Evolutionary conservation across 2,888 invertebrate species (phyloP).

Genomic region (Mellilla xanthometata): DNA sequence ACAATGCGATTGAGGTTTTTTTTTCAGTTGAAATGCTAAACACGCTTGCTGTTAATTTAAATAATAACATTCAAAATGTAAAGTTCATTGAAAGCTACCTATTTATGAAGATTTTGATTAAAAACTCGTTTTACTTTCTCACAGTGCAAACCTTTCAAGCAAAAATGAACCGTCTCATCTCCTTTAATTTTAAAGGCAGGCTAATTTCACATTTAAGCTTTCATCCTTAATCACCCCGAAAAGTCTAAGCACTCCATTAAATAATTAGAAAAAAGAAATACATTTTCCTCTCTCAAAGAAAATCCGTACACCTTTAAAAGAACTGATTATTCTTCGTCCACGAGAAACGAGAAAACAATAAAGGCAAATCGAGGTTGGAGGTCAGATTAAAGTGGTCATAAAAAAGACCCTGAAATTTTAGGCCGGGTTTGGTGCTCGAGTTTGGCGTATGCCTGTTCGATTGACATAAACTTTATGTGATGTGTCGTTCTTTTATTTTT

Average conservation of each 20-base stretch:
- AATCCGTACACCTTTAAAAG: constrained; percentile 20
- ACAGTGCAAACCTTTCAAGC: too few relatives aligned
- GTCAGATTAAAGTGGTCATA: constrained; percentile 32
- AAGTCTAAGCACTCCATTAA: constrained; percentile 15
- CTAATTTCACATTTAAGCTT: constrained; percentile 1
- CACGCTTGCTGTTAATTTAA: too few relatives aligned
- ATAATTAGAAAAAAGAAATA: constrained; percentile 16
- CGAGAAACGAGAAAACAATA: constrained; percentile 32
- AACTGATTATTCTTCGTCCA: constrained; percentile 28
- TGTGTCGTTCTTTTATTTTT: too few relatives aligned
- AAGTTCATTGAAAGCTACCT: too few relatives aligned
- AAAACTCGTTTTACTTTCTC: too few relatives aligned
- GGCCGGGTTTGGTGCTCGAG: background rate
- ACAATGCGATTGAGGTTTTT: too few relatives aligned
- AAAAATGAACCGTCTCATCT: too few relatives aligned
- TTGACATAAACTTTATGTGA: too few relatives aligned
- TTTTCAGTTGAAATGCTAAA: too few relatives aligned
- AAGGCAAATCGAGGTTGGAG: constrained; percentile 31
- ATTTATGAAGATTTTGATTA: too few relatives aligned
- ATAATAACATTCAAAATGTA: too few relatives aligned
- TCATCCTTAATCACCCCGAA: constrained; percentile 14
- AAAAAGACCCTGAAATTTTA: constrained; percentile 28
- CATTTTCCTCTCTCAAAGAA: constrained; percentile 5
- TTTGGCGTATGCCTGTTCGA: background rate
- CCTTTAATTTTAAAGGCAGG: background rate